phyloP scores from a whole-genome alignment of 2,888 invertebrate genomes.

The Agrotis exclamationis region DNA sequence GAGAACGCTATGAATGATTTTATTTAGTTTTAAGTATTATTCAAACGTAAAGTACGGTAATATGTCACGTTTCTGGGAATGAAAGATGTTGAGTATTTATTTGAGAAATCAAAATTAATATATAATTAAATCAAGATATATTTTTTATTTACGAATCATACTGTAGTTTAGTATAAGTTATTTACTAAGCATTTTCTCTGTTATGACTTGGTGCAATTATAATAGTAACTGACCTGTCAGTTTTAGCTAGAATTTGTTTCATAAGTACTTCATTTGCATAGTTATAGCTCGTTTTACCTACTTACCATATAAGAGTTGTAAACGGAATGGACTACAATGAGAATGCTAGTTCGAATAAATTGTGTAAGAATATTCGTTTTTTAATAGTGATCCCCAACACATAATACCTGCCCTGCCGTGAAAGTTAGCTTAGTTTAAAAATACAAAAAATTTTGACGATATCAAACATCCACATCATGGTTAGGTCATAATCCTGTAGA shows the following conservation, averaged over 20 bases:
- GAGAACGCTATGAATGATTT: conserved; percentile 79
- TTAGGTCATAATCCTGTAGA: too few species aligned
- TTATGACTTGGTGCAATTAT: conserved; percentile 87
- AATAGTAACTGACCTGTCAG: conserved; percentile 77
- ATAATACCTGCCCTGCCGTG: background rate
- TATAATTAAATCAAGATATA: conserved; percentile 74
- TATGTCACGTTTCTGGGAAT: conserved; percentile 63
- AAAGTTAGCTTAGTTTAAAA: too few species aligned
- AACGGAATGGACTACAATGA: conserved; percentile 75
- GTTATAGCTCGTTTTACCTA: conserved; percentile 73
- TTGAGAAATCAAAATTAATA: conserved; percentile 81
- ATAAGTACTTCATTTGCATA: too few species aligned
- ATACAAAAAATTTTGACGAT: too few species aligned
- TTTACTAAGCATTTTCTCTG: conserved; percentile 82
- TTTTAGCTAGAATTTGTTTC: conserved; percentile 70
- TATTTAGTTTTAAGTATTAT: conserved; percentile 79
- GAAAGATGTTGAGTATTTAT: conserved; percentile 77
- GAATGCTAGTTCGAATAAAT: conserved; percentile 84
- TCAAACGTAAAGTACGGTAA: conserved; percentile 64
- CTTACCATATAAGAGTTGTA: conserved; percentile 74
- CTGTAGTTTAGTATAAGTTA: conserved; percentile 70
- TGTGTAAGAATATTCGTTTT: conserved; percentile 75
- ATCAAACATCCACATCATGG: too few species aligned
- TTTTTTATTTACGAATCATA: conserved; percentile 76
- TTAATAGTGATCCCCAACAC: conserved; percentile 34